These are phyloP conservation scores for Malurus cyaneus DNA, from an alignment of 2,113 vertebrate genomes.

Conservation along the genomic window DNA sequence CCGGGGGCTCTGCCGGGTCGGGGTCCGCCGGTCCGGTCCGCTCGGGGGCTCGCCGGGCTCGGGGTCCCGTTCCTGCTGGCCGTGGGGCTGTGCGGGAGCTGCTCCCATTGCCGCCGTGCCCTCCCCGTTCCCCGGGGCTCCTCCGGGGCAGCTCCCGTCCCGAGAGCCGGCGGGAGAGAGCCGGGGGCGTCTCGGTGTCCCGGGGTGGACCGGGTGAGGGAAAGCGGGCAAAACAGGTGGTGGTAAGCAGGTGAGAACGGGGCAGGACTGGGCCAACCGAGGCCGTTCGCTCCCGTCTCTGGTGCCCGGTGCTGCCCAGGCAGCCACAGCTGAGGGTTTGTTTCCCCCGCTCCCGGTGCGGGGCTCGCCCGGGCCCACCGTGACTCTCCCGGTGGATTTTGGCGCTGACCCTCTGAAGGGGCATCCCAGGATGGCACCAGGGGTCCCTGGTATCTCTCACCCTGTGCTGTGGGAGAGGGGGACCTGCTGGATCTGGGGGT, in stretches of 20 bases:
- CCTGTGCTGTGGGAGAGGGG: accelerated
- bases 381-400: accelerated
- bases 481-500: background rate
- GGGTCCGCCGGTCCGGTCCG: no score
- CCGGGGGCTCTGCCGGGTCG: no score
- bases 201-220: no score
- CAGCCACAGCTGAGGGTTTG: background rate
- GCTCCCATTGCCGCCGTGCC: background rate
- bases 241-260: background rate
- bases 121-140: background rate
- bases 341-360: background rate
- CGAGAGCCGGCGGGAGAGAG: background rate
- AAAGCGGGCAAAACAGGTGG: background rate
- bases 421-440: background rate
- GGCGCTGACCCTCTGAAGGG: background rate
- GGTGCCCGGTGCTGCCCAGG: background rate
- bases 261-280: no score
- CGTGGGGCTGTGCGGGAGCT: background rate
- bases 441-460: background rate
- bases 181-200: background rate
- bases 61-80: background rate
- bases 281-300: background rate
- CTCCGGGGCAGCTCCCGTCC: background rate
- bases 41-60: background rate
- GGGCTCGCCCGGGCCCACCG: background rate